phyloP scores from a whole-genome alignment of 2,888 invertebrate genomes.

The Spilosoma lubricipeda region DNA sequence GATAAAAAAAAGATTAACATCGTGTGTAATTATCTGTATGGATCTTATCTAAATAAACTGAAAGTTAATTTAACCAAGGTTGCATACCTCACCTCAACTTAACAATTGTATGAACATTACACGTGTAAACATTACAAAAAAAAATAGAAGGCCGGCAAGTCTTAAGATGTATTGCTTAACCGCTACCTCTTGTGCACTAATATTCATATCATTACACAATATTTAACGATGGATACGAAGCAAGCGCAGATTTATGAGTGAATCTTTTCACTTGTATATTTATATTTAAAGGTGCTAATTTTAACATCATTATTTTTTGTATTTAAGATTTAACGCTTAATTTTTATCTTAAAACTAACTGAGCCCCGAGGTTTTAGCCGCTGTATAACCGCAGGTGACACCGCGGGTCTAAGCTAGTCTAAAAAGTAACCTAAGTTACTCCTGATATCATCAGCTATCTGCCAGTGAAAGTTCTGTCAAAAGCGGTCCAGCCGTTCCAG shows the following conservation, averaged over 20 bases:
- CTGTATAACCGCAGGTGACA: no score
- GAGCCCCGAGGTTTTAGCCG: no score
- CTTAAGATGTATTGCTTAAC: constrained; percentile 68
- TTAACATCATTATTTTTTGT: not conserved
- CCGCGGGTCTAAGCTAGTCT: no score
- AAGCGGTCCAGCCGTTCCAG: no score
- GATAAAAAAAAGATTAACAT: not conserved
- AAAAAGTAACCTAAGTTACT: no score
- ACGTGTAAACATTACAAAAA: constrained; percentile 51
- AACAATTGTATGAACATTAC: constrained; percentile 38
- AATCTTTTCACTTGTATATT: constrained; percentile 1
- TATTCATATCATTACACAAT: constrained; percentile 54
- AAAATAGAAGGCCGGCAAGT: constrained; percentile 52
- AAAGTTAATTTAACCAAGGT: constrained; percentile 23
- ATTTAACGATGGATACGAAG: constrained; percentile 35
- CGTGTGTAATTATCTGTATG: not conserved
- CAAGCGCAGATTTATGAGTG: constrained; percentile 24
- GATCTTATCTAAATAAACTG: not conserved
- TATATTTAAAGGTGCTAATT: constrained; percentile 4
- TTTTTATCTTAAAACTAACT: not conserved
- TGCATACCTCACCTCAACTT: constrained; percentile 17
- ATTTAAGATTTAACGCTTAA: not conserved
- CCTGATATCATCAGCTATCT: no score
- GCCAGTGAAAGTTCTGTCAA: no score
- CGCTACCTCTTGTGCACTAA: constrained; percentile 64